Evolutionary conservation across 2,797 vertebrate species (phyloP).

Genomic region (Botia kubotai): DNA sequence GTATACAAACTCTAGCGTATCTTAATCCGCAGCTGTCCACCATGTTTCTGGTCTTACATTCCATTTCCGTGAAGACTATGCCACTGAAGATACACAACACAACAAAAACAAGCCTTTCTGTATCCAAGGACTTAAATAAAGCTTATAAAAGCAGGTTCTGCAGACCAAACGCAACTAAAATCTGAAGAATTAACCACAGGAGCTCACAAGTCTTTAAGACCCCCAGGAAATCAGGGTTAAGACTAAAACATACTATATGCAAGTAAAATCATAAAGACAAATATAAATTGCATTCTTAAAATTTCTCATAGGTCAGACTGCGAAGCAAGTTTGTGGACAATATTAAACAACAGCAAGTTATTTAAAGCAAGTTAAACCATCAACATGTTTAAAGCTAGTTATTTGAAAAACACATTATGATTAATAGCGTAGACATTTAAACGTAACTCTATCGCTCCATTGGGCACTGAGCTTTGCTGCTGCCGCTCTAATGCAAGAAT

Average conservation of each 20-base stretch:
- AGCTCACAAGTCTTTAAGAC: too few relatives aligned
- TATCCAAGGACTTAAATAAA: neutral
- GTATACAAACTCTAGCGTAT: constrained; percentile 26
- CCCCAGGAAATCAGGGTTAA: too few relatives aligned
- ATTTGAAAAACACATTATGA: neutral
- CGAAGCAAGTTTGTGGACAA: neutral
- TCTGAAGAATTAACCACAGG: neutral
- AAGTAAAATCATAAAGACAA: neutral
- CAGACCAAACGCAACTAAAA: neutral
- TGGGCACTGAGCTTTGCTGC: neutral
- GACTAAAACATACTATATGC: neutral
- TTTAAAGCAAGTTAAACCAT: neutral
- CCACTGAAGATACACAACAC: neutral
- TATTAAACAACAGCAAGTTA: neutral
- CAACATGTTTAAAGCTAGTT: neutral
- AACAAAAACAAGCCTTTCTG: neutral
- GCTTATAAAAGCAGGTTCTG: neutral
- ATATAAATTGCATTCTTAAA: neutral
- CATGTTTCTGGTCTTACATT: constrained; percentile 9
- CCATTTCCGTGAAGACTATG: neutral
- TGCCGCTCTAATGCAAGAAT: neutral
- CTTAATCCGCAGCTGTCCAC: constrained; percentile 8
- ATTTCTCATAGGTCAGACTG: too few relatives aligned
- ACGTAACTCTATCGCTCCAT: neutral
- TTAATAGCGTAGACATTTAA: neutral